Evolutionary conservation across 2,113 vertebrate genomes (phyloP).

Genomic region (Calidris pygmaea): DNA sequence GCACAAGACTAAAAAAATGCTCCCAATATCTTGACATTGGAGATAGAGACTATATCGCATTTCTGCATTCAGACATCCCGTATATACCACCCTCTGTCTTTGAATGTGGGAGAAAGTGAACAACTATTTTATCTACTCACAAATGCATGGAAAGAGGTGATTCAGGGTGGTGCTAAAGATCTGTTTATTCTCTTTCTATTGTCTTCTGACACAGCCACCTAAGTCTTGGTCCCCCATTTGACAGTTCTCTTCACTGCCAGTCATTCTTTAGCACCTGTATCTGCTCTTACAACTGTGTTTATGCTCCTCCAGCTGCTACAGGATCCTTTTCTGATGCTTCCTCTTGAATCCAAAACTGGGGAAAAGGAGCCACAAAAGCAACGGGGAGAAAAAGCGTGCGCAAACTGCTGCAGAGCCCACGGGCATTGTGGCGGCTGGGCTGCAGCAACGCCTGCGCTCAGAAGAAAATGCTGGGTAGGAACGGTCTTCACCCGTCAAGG

Average conservation of each 20-base stretch:
- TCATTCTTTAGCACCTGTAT: rapidly evolving
- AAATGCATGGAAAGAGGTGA: neutral
- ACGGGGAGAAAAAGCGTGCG: rapidly evolving
- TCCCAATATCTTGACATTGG: neutral
- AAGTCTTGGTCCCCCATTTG: rapidly evolving
- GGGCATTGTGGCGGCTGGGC: rapidly evolving
- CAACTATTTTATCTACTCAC: neutral
- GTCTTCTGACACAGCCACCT: neutral
- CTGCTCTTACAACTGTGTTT: neutral
- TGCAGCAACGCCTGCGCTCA: neutral
- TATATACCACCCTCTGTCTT: neutral
- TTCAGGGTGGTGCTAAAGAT: neutral
- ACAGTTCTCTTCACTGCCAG: neutral
- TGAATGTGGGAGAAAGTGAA: neutral
- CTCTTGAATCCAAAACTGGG: neutral
- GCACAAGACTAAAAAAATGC: neutral
- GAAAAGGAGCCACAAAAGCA: neutral
- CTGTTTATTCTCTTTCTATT: neutral
- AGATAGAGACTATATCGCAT: neutral
- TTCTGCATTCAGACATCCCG: neutral
- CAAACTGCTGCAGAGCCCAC: neutral
- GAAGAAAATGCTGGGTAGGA: neutral
- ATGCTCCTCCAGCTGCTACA: neutral
- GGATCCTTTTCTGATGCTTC: neutral
- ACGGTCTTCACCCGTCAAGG: neutral